Percentiles rank a stretch among this genome's conserved stretches.
These are phyloP conservation scores for Temnothorax longispinosus DNA, from an alignment of 1,140 invertebrate species.

Conservation along the genomic window DNA sequence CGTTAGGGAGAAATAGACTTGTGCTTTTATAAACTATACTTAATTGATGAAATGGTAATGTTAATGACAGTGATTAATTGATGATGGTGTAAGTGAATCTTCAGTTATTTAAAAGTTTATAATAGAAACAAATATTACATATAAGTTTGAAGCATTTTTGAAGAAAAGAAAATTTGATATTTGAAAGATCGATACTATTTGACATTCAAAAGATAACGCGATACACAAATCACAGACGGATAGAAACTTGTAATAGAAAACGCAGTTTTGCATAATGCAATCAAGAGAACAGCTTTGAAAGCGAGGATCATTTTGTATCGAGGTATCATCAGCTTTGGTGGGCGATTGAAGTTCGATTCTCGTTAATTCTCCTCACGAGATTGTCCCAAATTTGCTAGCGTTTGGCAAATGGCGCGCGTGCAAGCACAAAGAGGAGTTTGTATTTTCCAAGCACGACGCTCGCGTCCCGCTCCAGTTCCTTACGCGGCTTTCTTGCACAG, in stretches of 20 bases:
- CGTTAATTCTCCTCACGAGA: conserved; percentile 56
- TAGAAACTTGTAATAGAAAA: background rate
- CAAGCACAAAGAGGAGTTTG: conserved; percentile 40
- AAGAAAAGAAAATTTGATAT: background rate
- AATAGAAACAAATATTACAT: background rate
- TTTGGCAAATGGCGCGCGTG: conserved; percentile 54
- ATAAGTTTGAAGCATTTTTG: background rate
- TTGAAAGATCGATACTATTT: background rate
- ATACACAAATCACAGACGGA: background rate
- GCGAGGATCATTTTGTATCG: conserved; percentile 3
- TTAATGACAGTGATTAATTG: background rate
- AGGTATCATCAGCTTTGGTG: background rate
- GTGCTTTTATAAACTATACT: background rate
- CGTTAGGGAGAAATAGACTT: background rate
- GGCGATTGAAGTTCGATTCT: conserved; percentile 33
- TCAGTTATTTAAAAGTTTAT: conserved; percentile 5
- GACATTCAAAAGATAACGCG: background rate
- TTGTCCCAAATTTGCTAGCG: conserved; percentile 20
- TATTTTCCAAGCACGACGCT: conserved; percentile 27
- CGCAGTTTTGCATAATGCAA: background rate
- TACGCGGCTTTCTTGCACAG: conserved; percentile 33
- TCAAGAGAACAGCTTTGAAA: background rate
- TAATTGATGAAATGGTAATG: background rate
- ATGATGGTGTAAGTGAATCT: background rate
- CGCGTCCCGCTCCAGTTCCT: conserved; percentile 33